These are phyloP conservation scores for Drosophila athabasca DNA, from an alignment of 1,140 invertebrate species.

Conservation along the genomic window DNA sequence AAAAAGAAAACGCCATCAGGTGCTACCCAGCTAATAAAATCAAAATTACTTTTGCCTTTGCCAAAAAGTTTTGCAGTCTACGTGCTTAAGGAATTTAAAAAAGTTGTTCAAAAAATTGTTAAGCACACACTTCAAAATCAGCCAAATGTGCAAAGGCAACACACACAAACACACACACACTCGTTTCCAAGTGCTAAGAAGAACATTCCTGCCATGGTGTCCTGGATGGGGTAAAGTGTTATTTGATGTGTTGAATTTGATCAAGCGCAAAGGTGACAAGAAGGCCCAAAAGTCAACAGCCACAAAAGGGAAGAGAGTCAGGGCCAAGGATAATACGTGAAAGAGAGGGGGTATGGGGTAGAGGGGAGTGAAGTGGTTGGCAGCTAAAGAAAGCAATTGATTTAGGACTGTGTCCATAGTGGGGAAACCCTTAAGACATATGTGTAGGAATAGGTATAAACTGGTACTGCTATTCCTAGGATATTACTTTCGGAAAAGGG, in stretches of 20 bases:
- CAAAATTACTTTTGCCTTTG: conserved; percentile 72
- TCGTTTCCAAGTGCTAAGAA: conserved; percentile 25
- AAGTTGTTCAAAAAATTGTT: conserved; percentile 74
- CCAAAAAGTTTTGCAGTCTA: conserved; percentile 51
- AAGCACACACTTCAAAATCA: conserved; percentile 76
- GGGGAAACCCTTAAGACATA: no score
- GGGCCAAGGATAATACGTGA: conserved; percentile 32
- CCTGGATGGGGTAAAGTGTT: conserved; percentile 45
- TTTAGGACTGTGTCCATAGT: no score
- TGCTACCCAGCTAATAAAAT: conserved; percentile 80
- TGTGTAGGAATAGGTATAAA: no score
- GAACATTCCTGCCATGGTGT: conserved; percentile 1
- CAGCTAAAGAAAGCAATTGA: no score
- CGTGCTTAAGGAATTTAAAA: conserved; percentile 73
- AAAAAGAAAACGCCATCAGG: conserved; percentile 60
- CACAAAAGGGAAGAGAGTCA: not conserved
- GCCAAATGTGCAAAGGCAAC: conserved; percentile 58
- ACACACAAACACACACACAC: conserved; percentile 26
- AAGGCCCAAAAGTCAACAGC: conserved; percentile 58
- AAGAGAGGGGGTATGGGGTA: not conserved
- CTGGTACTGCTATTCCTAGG: no score
- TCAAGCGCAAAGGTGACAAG: conserved; percentile 63
- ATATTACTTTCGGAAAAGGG: no score
- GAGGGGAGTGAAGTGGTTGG: no score
- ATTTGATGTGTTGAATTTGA: conserved; percentile 72